Evolutionary conservation across 2,888 invertebrate species (phyloP).

Genomic region (Lasioglossum marginatum): DNA sequence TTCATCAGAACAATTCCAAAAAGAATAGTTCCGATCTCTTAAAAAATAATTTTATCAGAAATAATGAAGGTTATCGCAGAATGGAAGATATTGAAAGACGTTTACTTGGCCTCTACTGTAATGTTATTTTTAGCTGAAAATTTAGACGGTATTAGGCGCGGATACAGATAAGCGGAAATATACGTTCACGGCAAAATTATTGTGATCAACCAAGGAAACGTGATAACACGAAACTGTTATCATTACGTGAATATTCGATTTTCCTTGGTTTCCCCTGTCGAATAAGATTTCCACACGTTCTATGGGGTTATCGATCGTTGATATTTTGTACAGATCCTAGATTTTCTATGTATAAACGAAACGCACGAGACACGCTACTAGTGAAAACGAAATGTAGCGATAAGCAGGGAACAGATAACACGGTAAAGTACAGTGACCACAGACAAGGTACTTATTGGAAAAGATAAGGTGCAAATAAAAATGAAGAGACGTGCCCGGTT

Average conservation of each 20-base stretch:
- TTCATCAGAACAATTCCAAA: background rate
- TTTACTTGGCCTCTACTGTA: slow-evolving; percentile 62
- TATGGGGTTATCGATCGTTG: slow-evolving; percentile 51
- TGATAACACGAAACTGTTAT: background rate
- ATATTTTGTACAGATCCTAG: slow-evolving; percentile 57
- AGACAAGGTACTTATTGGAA: slow-evolving; percentile 17
- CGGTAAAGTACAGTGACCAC: slow-evolving; percentile 21
- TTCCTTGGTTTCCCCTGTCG: background rate
- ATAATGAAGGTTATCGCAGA: slow-evolving; percentile 56
- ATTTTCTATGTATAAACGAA: slow-evolving; percentile 45
- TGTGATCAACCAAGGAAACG: background rate
- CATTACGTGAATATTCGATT: background rate
- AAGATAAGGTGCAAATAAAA: slow-evolving; percentile 27
- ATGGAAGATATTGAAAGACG: slow-evolving; percentile 67
- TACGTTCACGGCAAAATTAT: background rate
- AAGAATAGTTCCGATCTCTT: background rate
- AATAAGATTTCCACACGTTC: slow-evolving; percentile 16
- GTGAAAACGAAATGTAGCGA: slow-evolving; percentile 17
- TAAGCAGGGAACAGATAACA: slow-evolving; percentile 31
- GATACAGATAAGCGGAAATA: slow-evolving; percentile 37
- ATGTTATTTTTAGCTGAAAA: slow-evolving; percentile 65
- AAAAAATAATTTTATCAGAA: slow-evolving; percentile 11
- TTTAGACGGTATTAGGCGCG: slow-evolving; percentile 46
- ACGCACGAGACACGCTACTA: slow-evolving; percentile 19
- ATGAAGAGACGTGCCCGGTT: background rate